These are phyloP conservation scores for Drosophila grimshawi DNA, from an alignment of 1,140 invertebrate genomes.

Conservation along the genomic window DNA sequence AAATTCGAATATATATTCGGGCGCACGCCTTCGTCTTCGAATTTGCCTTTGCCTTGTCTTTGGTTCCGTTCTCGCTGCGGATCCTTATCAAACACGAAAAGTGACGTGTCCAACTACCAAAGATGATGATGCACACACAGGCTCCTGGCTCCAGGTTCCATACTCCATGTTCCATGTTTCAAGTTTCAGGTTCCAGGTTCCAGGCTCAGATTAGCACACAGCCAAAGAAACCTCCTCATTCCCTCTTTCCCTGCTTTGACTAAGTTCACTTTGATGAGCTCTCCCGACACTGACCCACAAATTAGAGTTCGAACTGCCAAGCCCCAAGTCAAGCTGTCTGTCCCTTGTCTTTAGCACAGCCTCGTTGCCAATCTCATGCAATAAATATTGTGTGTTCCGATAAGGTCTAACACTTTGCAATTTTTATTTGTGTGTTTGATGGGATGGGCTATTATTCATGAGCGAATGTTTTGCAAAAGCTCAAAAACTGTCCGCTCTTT, in stretches of 20 bases:
- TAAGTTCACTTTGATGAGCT: slow-evolving; percentile 9
- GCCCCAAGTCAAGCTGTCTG: slow-evolving; percentile 45
- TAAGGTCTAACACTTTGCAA: slow-evolving; percentile 15
- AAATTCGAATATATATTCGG: slow-evolving; percentile 81
- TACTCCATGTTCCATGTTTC: background rate
- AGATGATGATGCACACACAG: slow-evolving; percentile 69
- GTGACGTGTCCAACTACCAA: slow-evolving; percentile 71
- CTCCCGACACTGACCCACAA: slow-evolving; percentile 70
- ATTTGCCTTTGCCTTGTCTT: slow-evolving; percentile 9
- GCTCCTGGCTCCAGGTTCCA: slow-evolving; percentile 4
- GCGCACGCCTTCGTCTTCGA: slow-evolving; percentile 69
- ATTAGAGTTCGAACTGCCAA: slow-evolving; percentile 43
- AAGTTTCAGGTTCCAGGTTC: slow-evolving; percentile 12
- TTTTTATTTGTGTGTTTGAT: slow-evolving; percentile 4
- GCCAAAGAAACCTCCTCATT: background rate
- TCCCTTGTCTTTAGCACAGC: slow-evolving; percentile 29
- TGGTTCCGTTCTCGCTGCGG: slow-evolving; percentile 67
- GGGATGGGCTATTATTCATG: slow-evolving; percentile 22
- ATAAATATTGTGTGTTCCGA: slow-evolving; percentile 59
- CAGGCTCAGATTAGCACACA: background rate
- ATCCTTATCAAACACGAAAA: slow-evolving; percentile 82
- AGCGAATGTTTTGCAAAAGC: background rate
- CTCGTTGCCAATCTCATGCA: slow-evolving; percentile 29
- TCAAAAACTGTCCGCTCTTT: background rate
- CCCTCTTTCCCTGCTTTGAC: background rate